phyloP scores from a whole-genome alignment of 2,888 invertebrate species.

The Pseudococcus jackbeardsleyi region DNA sequence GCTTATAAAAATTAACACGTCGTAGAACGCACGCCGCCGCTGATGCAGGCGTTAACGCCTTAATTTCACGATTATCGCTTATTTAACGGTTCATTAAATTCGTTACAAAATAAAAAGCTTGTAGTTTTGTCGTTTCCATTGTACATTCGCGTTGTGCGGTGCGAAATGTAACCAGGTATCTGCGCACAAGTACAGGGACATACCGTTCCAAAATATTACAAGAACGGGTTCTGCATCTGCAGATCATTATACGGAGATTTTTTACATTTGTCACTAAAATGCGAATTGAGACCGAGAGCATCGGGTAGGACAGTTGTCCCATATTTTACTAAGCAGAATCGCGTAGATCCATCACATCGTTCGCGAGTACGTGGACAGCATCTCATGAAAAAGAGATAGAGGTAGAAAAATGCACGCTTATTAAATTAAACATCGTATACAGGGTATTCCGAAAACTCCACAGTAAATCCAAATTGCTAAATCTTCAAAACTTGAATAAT shows the following conservation, averaged over 20 bases:
- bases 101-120: constrained; percentile 24
- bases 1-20: constrained; percentile 31
- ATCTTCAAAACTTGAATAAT: no score
- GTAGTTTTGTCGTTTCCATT: neutral
- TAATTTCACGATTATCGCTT: constrained; percentile 37
- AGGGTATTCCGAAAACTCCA: neutral
- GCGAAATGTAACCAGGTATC: neutral
- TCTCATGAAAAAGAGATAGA: neutral
- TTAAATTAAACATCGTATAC: constrained; percentile 17
- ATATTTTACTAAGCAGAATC: neutral
- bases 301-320: neutral
- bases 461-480: no score
- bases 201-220: neutral
- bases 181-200: neutral
- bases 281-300: neutral
- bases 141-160: neutral
- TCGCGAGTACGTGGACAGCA: neutral
- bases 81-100: constrained; percentile 53
- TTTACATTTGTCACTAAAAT: neutral
- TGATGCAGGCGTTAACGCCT: constrained; percentile 12
- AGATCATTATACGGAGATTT: neutral
- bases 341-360: neutral
- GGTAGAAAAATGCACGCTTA: neutral
- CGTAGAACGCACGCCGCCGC: neutral
- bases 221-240: neutral